Base-by-base conservation (phyloP, 2,113 vertebrate species). In the Romanogobio albipinnatus region DNA sequence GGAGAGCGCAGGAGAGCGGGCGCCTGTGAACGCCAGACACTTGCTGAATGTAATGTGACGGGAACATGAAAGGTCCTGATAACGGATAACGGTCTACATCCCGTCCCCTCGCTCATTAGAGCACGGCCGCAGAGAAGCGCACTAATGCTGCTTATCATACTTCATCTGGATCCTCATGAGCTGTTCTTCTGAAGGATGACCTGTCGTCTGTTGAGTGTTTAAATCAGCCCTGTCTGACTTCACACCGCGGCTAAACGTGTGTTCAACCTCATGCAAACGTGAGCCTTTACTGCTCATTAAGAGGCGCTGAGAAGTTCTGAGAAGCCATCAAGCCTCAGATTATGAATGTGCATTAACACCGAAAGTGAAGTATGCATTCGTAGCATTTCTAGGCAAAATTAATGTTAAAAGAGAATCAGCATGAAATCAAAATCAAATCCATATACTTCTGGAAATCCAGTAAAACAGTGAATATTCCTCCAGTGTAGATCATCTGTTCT, bases 131-230 rank as follows among this genome's bases (percentile, higher is more conserved):
- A 43, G 70, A 24, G n/a, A n/a, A n/a, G n/a, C n/a, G n/a, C n/a
- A 49, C 76, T 84, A 84, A 64, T 75, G 36, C 29, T 39, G 71
- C 71, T 51, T 84, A 64, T 76, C 49, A 62, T 56, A 86, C 73
- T 83, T 86, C 47, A 59, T 86, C 77, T 70, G 66, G 85, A 70
- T 79, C 74, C 70, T 81, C 71, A 53, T 86, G 82, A 86, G 82
- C 85, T 64, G 59, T 82, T 76, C 51, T 51, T 53, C 70, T 64
- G 58, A 36, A 82, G 71, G 78, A 86, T 76, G 79, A 86, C 64
- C 29, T 76, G n/a, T n/a, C n/a, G n/a, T n/a, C n/a, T n/a, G n/a
- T n/a, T n/a, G 29, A 29, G 29, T 29, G 29, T 29, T 29, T 29
- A 29, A 29, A 29, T 29, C 29, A 29, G 70, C 70, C 70, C 11